Conservation (phyloP, 2,113 vertebrate species). For the Columba janthina region DNA sequence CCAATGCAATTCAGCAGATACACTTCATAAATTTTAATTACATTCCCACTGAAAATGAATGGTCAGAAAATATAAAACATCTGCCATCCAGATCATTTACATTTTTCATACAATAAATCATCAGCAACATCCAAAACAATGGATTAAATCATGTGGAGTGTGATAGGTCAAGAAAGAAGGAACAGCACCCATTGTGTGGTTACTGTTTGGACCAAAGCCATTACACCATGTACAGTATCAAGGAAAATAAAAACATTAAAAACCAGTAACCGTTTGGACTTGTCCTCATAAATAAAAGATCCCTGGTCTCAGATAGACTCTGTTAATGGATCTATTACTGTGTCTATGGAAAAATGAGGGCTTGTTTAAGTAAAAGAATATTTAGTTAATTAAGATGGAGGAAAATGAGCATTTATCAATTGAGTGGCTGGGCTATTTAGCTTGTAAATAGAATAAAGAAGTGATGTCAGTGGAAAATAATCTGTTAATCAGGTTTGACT, state of each 20-base stretch:
- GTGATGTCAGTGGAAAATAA: slow-evolving; percentile 65
- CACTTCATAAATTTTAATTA: slow-evolving; percentile 99
- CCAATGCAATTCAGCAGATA: slow-evolving; percentile 97
- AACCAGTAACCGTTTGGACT: slow-evolving; percentile 46
- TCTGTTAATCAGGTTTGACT: slow-evolving; percentile 56
- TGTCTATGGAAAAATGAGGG: slow-evolving; percentile 55
- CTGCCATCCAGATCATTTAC: slow-evolving; percentile 95
- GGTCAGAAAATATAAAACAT: slow-evolving; percentile 99
- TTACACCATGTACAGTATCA: not conserved
- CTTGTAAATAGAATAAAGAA: slow-evolving; percentile 64
- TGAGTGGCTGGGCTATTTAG: slow-evolving; percentile 60
- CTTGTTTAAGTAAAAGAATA: slow-evolving; percentile 71
- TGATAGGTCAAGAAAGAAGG: slow-evolving; percentile 76
- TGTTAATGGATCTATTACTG: slow-evolving; percentile 67
- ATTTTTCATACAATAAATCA: slow-evolving; percentile 92
- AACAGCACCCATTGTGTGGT: slow-evolving; percentile 62
- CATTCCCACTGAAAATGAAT: slow-evolving; percentile 93
- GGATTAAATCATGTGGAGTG: slow-evolving; percentile 80
- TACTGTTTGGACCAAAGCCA: slow-evolving; percentile 54
- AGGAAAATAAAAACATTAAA: slow-evolving; percentile 39
- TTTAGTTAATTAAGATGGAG: slow-evolving; percentile 66
- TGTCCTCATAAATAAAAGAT: slow-evolving; percentile 48
- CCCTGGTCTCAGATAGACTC: slow-evolving; percentile 22
- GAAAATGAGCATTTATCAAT: slow-evolving; percentile 66
- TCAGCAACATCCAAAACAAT: slow-evolving; percentile 84